phyloP scores from a whole-genome alignment of 1,140 invertebrate genomes.

The fruit fly (Drosophila melanogaster) region Release_6_plus_ISO1_MT NT_037436.4:15492001-15492500 shows the following conservation, averaged over 20 bases:
- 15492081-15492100: too few species aligned
- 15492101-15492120: too few species aligned
- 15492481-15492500: constrained; percentile 13
- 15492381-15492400: constrained; percentile 56
- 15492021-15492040: too few species aligned
- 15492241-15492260: constrained; percentile 68
- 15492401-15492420: constrained; percentile 44
- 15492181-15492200: constrained; percentile 45
- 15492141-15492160: constrained; percentile 9
- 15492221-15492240: constrained; percentile 82
- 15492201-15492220: constrained; percentile 80
- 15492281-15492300: constrained; percentile 13
- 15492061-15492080: too few species aligned
- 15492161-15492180: constrained; percentile 16
- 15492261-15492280: constrained; percentile 9
- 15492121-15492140: not conserved
- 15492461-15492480: constrained; percentile 27
- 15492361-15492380: constrained; percentile 10
- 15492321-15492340: constrained; percentile 57
- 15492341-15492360: constrained; percentile 1
- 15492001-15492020: too few species aligned
- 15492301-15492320: constrained; percentile 76
- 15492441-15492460: not conserved
- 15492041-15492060: too few species aligned
- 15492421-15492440: constrained; percentile 35